Percentiles rank a stretch among this genome's conserved stretches.
Conservation (phyloP, 2,113 vertebrate species). For the Ophthalmolycus amberensis region DNA sequence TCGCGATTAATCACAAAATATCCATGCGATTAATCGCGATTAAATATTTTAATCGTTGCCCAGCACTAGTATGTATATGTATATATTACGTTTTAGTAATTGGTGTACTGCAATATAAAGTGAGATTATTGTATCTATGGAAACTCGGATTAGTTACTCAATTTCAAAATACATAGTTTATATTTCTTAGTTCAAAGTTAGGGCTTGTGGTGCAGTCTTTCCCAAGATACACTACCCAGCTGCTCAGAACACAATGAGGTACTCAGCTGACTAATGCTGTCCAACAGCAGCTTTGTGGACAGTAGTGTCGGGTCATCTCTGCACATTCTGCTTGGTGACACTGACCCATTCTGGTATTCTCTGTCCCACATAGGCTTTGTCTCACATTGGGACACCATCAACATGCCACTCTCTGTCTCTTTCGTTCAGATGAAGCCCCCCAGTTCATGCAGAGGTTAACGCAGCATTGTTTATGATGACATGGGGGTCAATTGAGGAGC, state of each 20-base stretch:
- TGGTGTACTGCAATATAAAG: no score
- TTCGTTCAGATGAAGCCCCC: neutral
- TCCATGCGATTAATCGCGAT: no score
- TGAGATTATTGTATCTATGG: neutral
- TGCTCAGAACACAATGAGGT: slow-evolving; percentile 6
- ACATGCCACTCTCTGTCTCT: neutral
- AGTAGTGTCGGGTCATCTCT: neutral
- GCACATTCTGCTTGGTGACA: neutral
- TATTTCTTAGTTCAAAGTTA: neutral
- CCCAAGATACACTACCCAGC: neutral
- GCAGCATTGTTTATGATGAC: slow-evolving; percentile 15
- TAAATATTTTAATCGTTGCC: no score
- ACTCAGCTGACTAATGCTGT: neutral
- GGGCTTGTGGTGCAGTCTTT: neutral
- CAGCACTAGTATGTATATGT: no score
- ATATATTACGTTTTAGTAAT: no score
- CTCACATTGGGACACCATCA: neutral
- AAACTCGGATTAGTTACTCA: neutral
- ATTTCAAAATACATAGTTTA: neutral
- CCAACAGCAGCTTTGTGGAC: slow-evolving; percentile 34
- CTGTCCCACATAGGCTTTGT: slow-evolving; percentile 6
- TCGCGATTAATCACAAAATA: no score
- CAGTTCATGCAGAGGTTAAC: slow-evolving; percentile 6
- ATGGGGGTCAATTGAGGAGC: neutral
- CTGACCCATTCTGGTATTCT: slow-evolving; percentile 22